A percentile compares a stretch with the other conserved stretches of the same genome.
These are phyloP conservation scores for Macropus fuliginosus DNA, from an alignment of 2,797 vertebrate species.

Conservation along the genomic window DNA sequence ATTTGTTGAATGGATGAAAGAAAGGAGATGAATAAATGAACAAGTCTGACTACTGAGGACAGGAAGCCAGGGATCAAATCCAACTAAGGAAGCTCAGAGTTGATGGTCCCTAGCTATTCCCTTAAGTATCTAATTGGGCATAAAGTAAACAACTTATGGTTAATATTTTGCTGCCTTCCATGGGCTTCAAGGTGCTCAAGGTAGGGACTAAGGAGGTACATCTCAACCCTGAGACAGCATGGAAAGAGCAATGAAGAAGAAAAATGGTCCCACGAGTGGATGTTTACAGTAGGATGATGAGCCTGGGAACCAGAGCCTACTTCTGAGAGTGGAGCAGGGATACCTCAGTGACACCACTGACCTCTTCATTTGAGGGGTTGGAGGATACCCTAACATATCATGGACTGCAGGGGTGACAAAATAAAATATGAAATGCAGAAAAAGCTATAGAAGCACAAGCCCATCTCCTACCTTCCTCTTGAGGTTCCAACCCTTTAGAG, in stretches of 20 bases:
- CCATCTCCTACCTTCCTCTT: not conserved
- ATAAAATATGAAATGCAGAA: not conserved
- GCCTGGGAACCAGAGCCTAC: not conserved
- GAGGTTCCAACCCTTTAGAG: not conserved
- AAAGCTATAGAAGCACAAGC: not conserved
- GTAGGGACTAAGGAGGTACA: not conserved
- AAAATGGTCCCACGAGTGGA: not conserved
- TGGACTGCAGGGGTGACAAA: not conserved
- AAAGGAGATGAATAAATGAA: not conserved
- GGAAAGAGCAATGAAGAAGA: not conserved
- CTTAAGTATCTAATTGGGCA: not conserved
- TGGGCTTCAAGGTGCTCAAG: not conserved
- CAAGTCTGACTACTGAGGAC: not conserved
- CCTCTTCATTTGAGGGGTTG: not conserved
- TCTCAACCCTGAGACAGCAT: not conserved
- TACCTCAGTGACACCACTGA: not conserved
- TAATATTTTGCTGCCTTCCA: not conserved
- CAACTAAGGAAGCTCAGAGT: not conserved
- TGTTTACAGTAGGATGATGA: not conserved
- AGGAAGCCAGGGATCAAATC: not conserved
- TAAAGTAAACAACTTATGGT: not conserved
- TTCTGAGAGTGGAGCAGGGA: not conserved
- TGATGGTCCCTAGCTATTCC: not conserved
- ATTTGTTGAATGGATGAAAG: not conserved
- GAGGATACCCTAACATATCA: not conserved